phyloP scores from a whole-genome alignment of 2,888 invertebrate species.

The Quadroppia sp. region DNA sequence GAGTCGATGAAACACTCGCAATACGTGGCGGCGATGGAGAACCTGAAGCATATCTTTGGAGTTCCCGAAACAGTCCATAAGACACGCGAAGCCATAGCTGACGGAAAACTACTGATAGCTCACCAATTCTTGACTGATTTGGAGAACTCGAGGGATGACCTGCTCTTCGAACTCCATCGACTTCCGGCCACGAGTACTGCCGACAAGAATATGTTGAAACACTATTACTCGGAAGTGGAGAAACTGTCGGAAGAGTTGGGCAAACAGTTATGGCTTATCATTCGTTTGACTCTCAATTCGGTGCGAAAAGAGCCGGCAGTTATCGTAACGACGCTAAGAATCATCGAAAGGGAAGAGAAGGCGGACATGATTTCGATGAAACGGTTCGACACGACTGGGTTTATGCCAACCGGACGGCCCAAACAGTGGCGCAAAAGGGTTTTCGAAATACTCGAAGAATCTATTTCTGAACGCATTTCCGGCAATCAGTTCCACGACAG shows the following conservation, averaged over 20 bases:
- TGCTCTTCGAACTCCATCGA: slow-evolving; percentile 88
- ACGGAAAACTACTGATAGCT: slow-evolving; percentile 88
- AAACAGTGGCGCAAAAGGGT: slow-evolving; percentile 84
- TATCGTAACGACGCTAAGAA: slow-evolving; percentile 90
- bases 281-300: slow-evolving; percentile 85
- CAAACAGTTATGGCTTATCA: slow-evolving; percentile 82
- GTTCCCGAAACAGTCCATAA: slow-evolving; percentile 94
- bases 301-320: slow-evolving; percentile 83
- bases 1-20: slow-evolving; percentile 92
- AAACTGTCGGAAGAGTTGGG: slow-evolving; percentile 79
- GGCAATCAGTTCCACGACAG: slow-evolving; percentile 92
- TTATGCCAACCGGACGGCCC: slow-evolving; percentile 89
- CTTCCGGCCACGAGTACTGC: slow-evolving; percentile 83
- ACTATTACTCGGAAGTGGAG: slow-evolving; percentile 94
- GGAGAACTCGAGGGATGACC: slow-evolving; percentile 92
- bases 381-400: slow-evolving; percentile 74
- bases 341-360: slow-evolving; percentile 94
- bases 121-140: slow-evolving; percentile 87
- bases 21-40: slow-evolving; percentile 95
- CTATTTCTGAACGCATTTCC: slow-evolving; percentile 66
- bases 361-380: slow-evolving; percentile 79
- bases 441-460: slow-evolving; percentile 64
- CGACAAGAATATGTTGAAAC: slow-evolving; percentile 85
- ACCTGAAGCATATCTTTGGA: slow-evolving; percentile 94
- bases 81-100: slow-evolving; percentile 87